Evolutionary conservation across 2,888 invertebrate genomes (phyloP).

Genomic region (Tridacna gigas): DNA sequence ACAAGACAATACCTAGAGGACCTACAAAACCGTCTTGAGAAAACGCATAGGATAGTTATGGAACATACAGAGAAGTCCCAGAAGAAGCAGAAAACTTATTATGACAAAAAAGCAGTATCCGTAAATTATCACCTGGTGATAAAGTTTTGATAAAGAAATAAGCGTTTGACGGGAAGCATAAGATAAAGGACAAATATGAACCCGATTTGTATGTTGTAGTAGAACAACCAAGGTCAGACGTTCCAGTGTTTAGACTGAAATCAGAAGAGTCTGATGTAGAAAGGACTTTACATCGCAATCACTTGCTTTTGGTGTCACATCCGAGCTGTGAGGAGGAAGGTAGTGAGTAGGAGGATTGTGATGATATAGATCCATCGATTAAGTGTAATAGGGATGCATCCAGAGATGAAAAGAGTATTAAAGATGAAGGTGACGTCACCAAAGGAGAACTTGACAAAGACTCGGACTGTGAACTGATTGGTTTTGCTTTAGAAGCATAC

Average conservation of each 20-base stretch:
- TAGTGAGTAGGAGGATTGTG: background rate
- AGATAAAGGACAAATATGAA: too few species aligned
- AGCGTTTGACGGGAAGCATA: constrained; percentile 17
- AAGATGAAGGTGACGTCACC: background rate
- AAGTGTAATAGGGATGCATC: background rate
- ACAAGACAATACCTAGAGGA: constrained; percentile 31
- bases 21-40: constrained; percentile 4
- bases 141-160: constrained; percentile 4
- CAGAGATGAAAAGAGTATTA: background rate
- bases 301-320: background rate
- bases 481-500: too few species aligned
- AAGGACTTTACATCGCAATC: constrained; percentile 16
- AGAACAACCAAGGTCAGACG: constrained; percentile 8
- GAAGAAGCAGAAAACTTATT: constrained; percentile 5
- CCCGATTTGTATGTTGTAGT: too few species aligned
- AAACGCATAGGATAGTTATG: constrained; percentile 1
- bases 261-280: background rate
- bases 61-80: background rate
- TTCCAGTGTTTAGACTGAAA: constrained; percentile 17
- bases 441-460: background rate
- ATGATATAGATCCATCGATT: background rate
- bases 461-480: too few species aligned
- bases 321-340: background rate
- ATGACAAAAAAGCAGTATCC: background rate
- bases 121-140: constrained; percentile 7